Percentiles rank a stretch among this genome's conserved stretches.
phyloP scores from a whole-genome alignment of 2,888 invertebrate genomes.

The Ferrisia virgata region DNA sequence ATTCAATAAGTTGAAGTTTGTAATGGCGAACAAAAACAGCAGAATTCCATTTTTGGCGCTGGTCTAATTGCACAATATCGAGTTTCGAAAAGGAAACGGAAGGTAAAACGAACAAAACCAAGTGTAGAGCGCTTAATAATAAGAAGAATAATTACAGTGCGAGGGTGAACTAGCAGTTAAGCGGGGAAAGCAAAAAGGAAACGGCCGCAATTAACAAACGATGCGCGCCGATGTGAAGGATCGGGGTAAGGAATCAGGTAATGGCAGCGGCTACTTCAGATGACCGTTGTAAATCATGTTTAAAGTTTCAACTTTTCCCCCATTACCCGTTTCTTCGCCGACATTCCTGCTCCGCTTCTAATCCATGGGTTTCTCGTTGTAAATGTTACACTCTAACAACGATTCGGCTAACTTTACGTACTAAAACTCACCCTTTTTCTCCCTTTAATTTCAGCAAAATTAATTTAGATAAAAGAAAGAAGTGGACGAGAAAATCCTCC shows the following conservation, averaged over 20 bases:
- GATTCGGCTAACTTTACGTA: constrained; percentile 9
- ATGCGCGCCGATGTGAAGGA: constrained; percentile 29
- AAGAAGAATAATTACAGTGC: constrained; percentile 33
- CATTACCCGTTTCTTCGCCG: constrained; percentile 14
- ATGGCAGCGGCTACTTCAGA: constrained; percentile 39
- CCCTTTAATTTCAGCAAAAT: constrained; percentile 17
- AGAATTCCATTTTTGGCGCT: background rate
- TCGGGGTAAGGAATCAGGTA: constrained; percentile 32
- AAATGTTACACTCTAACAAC: constrained; percentile 14
- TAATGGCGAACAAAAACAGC: background rate
- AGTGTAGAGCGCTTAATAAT: constrained; percentile 32
- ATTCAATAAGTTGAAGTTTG: background rate
- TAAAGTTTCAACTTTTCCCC: constrained; percentile 32
- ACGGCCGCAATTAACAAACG: constrained; percentile 36
- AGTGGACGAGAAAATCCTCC: constrained; percentile 12
- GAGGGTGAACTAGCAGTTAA: background rate
- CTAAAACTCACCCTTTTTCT: constrained; percentile 17
- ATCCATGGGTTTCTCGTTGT: background rate
- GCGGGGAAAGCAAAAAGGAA: constrained; percentile 4
- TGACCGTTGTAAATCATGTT: constrained; percentile 41
- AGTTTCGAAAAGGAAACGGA: constrained; percentile 13
- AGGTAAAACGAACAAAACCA: constrained; percentile 13
- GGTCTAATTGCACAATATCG: background rate
- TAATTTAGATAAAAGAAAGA: constrained; percentile 17
- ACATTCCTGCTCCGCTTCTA: background rate